A percentile compares a stretch with the other conserved stretches of the same genome.
phyloP scores from a whole-genome alignment of 2,113 vertebrate species.

The Solenodon paradoxus region DNA sequence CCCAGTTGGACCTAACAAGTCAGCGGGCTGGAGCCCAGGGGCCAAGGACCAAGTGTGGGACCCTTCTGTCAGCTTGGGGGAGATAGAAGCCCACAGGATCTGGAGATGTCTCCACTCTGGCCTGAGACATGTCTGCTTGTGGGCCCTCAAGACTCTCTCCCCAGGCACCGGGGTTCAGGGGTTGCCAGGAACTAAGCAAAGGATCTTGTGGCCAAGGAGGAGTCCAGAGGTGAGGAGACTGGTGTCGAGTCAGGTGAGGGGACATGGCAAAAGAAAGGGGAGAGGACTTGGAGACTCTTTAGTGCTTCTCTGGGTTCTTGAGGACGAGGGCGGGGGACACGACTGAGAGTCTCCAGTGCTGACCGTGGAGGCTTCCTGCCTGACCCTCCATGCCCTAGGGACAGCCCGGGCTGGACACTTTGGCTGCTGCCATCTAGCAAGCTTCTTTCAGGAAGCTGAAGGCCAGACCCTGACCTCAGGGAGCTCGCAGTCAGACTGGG shows the following conservation, averaged over 20 bases:
- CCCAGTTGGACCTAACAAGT: neutral
- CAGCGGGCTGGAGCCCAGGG: slow-evolving; percentile 29
- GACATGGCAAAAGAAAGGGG: neutral
- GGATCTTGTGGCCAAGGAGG: neutral
- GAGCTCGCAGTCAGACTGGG: neutral
- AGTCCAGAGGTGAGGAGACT: neutral
- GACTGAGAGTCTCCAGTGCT: neutral
- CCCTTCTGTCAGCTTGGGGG: neutral
- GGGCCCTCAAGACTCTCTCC: neutral
- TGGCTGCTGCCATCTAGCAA: neutral
- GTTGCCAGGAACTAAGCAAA: neutral
- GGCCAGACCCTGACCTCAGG: neutral
- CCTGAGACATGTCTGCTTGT: neutral
- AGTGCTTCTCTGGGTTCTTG: neutral
- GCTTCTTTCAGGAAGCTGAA: slow-evolving; percentile 4
- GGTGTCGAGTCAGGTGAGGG: neutral
- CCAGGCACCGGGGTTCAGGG: neutral
- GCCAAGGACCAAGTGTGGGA: neutral
- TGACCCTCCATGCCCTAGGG: neutral
- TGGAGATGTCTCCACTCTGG: neutral
- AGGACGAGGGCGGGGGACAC: neutral
- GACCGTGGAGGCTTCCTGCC: neutral
- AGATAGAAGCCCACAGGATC: neutral
- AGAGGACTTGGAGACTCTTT: neutral
- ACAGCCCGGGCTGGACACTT: neutral